Conservation (phyloP, 2,113 vertebrate genomes). For the Odocoileus hemionus region DNA sequence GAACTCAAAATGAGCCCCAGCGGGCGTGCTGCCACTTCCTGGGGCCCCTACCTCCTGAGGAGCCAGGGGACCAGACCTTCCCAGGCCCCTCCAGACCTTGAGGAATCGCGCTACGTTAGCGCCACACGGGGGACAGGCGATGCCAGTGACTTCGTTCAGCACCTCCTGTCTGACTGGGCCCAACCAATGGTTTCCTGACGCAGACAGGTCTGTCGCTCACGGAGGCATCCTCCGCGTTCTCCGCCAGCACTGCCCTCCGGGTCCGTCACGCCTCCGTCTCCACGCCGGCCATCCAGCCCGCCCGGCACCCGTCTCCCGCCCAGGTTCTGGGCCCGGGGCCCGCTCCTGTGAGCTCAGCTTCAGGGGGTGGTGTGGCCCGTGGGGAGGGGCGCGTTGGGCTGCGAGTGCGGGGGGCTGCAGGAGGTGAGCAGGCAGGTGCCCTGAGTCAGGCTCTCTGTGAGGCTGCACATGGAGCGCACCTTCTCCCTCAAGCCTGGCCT, state of each 20-base stretch:
- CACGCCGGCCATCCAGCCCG: too few relatives aligned
- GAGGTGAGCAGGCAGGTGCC: neutral
- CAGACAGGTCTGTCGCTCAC: neutral
- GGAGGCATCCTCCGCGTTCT: neutral
- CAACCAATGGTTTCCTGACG: neutral
- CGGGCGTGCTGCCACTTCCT: neutral
- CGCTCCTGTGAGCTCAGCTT: neutral
- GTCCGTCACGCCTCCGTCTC: neutral
- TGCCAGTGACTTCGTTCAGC: neutral
- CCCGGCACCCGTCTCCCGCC: accelerated
- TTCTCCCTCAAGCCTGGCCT: neutral
- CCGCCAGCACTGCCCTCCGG: accelerated
- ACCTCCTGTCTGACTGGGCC: conserved; percentile 17
- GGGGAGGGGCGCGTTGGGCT: accelerated
- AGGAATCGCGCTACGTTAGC: neutral
- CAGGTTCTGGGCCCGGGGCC: accelerated
- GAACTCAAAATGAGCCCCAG: neutral
- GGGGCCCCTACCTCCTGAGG: neutral
- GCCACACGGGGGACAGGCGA: neutral
- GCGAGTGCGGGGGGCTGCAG: neutral
- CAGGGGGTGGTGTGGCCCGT: neutral
- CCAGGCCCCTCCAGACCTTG: neutral
- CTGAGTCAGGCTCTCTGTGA: neutral
- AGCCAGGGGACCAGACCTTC: conserved; percentile 46
- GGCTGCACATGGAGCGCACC: neutral